Percentiles rank a stretch among this genome's conserved stretches.
Conservation (phyloP, 2,888 invertebrate species). For the Pristionchus maxplancki region DNA sequence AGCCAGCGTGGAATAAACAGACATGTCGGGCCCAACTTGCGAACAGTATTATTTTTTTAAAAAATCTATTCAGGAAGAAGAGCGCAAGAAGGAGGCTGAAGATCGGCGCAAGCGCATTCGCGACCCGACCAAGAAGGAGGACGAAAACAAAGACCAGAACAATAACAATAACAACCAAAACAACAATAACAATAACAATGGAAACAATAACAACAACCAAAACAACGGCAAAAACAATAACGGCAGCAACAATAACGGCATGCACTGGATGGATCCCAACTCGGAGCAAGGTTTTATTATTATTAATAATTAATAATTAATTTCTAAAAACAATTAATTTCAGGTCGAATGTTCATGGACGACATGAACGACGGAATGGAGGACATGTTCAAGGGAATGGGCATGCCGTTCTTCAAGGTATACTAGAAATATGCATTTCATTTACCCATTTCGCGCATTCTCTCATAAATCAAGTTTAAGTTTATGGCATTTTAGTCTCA, state of each 20-base stretch:
- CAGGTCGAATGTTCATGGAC: constrained; percentile 49
- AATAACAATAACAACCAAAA: neutral
- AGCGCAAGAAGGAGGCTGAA: constrained; percentile 26
- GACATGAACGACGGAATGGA: constrained; percentile 51
- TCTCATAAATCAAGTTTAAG: too few relatives aligned
- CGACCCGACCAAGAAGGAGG: constrained; percentile 44
- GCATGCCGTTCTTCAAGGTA: constrained; percentile 50
- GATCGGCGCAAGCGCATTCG: constrained; percentile 35
- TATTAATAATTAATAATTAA: neutral
- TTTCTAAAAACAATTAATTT: too few relatives aligned
- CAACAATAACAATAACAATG: neutral
- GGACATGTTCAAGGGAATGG: constrained; percentile 52
- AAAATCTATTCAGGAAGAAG: constrained; percentile 23
- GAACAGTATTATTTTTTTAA: neutral
- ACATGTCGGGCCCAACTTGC: neutral
- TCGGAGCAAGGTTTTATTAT: constrained; percentile 17
- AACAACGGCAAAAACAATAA: neutral
- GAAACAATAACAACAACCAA: neutral
- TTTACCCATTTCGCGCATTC: too few relatives aligned
- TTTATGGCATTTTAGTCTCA: too few relatives aligned
- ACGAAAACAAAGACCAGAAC: constrained; percentile 25
- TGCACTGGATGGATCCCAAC: constrained; percentile 50
- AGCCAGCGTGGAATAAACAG: too few relatives aligned
- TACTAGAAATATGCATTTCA: too few relatives aligned
- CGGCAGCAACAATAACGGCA: neutral